Conservation (phyloP, 2,888 invertebrate genomes). For the Allophyes oxyacanthae region DNA sequence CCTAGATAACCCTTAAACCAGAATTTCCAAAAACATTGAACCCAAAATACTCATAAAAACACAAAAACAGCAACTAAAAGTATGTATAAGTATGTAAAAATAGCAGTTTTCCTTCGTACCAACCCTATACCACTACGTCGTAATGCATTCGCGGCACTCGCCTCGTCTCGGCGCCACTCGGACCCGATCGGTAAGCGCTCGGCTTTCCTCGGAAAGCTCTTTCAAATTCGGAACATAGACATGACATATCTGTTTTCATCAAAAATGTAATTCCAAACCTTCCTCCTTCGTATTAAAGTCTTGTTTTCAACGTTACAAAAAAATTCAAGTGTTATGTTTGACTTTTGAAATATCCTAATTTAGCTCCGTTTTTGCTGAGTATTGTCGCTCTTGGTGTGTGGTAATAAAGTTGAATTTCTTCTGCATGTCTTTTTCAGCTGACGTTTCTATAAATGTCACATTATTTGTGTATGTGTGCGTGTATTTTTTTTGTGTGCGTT, state of each 20-base stretch:
- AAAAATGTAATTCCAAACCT: constrained; percentile 56
- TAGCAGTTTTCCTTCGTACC: constrained; percentile 63
- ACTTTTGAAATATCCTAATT: constrained; percentile 87
- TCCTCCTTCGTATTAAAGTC: constrained; percentile 51
- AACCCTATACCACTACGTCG: constrained; percentile 80
- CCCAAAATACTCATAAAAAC: constrained; percentile 32
- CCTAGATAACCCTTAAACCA: not conserved
- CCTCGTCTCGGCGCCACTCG: constrained; percentile 86
- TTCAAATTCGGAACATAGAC: constrained; percentile 83
- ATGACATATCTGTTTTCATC: constrained; percentile 78
- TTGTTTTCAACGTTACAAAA: constrained; percentile 50
- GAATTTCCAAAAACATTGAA: constrained; percentile 1
- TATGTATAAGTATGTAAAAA: constrained; percentile 55
- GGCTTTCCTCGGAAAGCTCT: constrained; percentile 83
- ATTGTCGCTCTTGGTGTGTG: constrained; percentile 59
- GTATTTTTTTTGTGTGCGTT: constrained; percentile 70
- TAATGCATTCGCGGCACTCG: constrained; percentile 87
- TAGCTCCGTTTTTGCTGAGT: constrained; percentile 62
- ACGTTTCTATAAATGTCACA: constrained; percentile 84
- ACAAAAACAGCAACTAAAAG: constrained; percentile 22
- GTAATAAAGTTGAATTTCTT: constrained; percentile 61
- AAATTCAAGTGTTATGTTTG: constrained; percentile 79
- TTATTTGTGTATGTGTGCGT: constrained; percentile 68
- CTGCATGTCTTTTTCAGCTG: constrained; percentile 79
- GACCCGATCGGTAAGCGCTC: constrained; percentile 87